Evolutionary conservation across 2,113 vertebrate genomes (phyloP).

Genomic region (Arvicanthis niloticus): DNA sequence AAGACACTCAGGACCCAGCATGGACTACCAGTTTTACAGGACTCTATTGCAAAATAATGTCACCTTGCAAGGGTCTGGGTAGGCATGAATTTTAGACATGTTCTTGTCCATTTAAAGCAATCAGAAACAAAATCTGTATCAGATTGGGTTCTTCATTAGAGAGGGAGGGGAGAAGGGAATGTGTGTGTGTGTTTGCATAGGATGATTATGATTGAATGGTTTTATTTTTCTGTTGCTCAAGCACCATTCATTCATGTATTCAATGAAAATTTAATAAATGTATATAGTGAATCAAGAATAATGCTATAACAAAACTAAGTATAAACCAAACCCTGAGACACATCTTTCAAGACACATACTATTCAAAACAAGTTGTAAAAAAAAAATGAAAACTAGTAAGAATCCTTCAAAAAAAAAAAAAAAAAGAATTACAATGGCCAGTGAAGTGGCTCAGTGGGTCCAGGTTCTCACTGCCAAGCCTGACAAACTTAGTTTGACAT

Average conservation of each 20-base stretch:
- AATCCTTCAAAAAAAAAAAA: background rate
- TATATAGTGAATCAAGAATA: background rate
- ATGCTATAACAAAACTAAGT: background rate
- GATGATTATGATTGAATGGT: background rate
- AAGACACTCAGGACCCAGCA: background rate
- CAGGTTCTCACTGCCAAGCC: background rate
- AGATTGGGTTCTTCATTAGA: background rate
- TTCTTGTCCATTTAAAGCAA: background rate
- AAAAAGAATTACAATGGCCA: too few species aligned
- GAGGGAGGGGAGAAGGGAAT: background rate
- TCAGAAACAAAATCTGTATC: background rate
- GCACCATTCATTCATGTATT: background rate
- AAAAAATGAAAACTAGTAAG: background rate
- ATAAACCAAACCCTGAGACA: background rate
- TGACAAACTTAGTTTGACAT: background rate
- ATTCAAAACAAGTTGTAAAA: background rate
- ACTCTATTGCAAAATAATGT: background rate
- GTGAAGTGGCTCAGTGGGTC: too few species aligned
- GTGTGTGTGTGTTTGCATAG: background rate
- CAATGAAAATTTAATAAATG: background rate
- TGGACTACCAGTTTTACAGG: background rate
- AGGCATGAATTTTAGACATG: background rate
- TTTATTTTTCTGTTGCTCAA: background rate
- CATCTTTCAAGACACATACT: background rate
- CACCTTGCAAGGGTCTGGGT: background rate